phyloP scores from a whole-genome alignment of 2,797 vertebrate genomes.

The Spea hammondii region DNA sequence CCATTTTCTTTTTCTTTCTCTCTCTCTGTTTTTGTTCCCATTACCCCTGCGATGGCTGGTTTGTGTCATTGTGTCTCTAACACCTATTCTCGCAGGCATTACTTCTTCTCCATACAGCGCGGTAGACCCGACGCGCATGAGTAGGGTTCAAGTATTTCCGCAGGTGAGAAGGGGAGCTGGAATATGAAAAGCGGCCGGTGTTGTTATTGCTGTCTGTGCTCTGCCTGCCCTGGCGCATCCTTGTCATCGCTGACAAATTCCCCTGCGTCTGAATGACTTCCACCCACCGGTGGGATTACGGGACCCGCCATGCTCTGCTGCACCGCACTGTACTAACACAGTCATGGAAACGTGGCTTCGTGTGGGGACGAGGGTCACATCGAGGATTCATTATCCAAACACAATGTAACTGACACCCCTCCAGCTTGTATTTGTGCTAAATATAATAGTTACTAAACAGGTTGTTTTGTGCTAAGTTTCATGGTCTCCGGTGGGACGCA shows the following conservation, averaged over 20 bases:
- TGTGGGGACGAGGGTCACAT: no score
- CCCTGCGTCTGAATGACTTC: slow-evolving; percentile 17
- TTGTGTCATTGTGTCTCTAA: not conserved
- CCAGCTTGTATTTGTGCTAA: no score
- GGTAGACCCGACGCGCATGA: not conserved
- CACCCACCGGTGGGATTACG: slow-evolving; percentile 42
- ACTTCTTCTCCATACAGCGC: not conserved
- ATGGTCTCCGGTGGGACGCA: no score
- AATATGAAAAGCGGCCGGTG: slow-evolving; percentile 9
- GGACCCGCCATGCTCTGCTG: slow-evolving; percentile 21
- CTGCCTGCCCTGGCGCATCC: slow-evolving; percentile 28
- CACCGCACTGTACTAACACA: slow-evolving; percentile 7
- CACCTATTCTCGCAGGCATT: not conserved
- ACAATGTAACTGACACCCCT: no score
- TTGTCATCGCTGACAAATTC: slow-evolving; percentile 31
- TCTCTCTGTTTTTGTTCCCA: not conserved
- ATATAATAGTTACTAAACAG: no score
- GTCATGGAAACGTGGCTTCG: no score
- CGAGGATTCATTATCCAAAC: no score
- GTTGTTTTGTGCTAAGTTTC: no score
- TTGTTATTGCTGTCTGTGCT: slow-evolving; percentile 40
- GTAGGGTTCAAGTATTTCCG: slow-evolving; percentile 14
- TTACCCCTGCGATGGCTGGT: not conserved
- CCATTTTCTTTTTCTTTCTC: not conserved
- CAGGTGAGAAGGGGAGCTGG: slow-evolving; percentile 32